Evolutionary conservation across 35 echinoderm and acorn worm genomes (phyloP), one percentile per base, ranked within the genome.

Genomic region (Ptychodera flava): DNA sequence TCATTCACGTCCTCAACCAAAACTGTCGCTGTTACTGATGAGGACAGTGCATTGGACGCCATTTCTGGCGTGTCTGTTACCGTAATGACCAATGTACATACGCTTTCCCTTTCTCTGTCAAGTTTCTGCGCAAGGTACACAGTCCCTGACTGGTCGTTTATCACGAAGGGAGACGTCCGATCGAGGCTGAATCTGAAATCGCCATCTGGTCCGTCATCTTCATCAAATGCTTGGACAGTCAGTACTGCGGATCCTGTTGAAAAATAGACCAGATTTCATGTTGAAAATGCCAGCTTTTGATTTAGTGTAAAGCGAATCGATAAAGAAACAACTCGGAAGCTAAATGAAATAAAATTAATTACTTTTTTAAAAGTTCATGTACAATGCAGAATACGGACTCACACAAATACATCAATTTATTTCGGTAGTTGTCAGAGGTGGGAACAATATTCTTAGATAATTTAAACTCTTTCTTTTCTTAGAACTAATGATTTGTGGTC

Each of bases 1-100:
- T 98, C 92, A 32, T 98, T 98, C 79, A 89, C 85, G 53, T 98
- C 95, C 16, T 87, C 90, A 33, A 98, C 82, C 16, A 94, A 28
- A 33, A 94, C 84, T 32, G 86, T 79, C 1, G 94, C 92, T 0
- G 95, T 94, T 1, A 87, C 88, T 27, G 90, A 84, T 0, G 92
- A 75, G 16, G 77, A 32, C 31, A 78, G 87, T 34, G 75, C 53
- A 38, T 88, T 86, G 16, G 32, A 29, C 6, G 36, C 30, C 78
- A 34, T 30, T 6, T 36, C 16, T 45, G 96, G 87, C 45, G 92
- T 90, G 53, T 99, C 96, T 78, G 90, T 31, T 1, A 92, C 96
- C 35, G 90, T 82, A 0, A 99, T 85, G 0, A 93, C 88, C 15
- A 99, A 88, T 1, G 87, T 82, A 36, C 88, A 90, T 79, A 80